Base-by-base conservation (phyloP, 64 coral and sea anemone genomes). In the Montipora foliosa region DNA sequence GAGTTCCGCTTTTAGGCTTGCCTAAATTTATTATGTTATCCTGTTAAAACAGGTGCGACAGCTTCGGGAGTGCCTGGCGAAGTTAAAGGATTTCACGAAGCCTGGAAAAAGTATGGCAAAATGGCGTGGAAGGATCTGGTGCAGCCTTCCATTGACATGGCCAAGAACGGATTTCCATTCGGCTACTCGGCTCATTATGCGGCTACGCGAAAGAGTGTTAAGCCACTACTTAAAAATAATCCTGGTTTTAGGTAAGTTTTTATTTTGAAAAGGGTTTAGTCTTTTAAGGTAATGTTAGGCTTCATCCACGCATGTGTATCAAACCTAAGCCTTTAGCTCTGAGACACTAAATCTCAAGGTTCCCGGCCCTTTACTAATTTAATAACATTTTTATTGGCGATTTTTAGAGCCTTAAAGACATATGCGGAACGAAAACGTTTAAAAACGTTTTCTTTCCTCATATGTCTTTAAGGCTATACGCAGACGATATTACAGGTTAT, bases 81-180 rank as follows among this genome's bases (percentile, higher is more conserved):
- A 53, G 92, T 99, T 12, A 94, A 92, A 59, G 98, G 98, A 9
- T 92, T 99, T 46, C 45, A 92, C 53, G 79, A 75, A 19, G 98
- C 98, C 17, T 99, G 98, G 98, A 92, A 90, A 47, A 99, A 96
- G 17, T 99, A 99, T 29, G 98, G 98, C 3, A 96, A 93, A 17
- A 47, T 99, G 14, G 51, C 74, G 9, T 99, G 98, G 98, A 94
- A 92, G 73, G 85, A 96, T 8, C 48, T 99, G 15, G 89, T 99
- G 49, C 92, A 99, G 79, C 98, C 98, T 0, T n/a, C 92, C 9
- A 95, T 99, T 8, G 84, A 99, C 19, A 87, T 99, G 76, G 95
- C 98, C 11, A 75, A 21, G 29, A 91, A 95, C 11, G 98, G 98
- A 17, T 91, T 99, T 20, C 92, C 91, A 1, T 60, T 99, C 1